Percentiles rank a stretch among this genome's conserved stretches.
Conservation (phyloP, 2,888 invertebrate genomes). For the Cantharis lateralis region DNA sequence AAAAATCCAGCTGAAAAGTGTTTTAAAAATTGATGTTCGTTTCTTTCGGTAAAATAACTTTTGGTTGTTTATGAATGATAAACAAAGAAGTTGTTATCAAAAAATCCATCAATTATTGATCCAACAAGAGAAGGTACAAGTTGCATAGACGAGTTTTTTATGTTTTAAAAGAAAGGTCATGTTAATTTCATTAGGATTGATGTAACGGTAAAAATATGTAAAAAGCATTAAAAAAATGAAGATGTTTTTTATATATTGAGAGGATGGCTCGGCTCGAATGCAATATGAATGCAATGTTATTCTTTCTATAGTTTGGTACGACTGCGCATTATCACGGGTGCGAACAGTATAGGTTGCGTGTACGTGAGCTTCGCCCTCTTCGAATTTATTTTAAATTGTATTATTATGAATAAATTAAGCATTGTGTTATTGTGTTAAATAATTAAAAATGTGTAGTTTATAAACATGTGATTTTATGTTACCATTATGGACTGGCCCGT, state of each 20-base stretch:
- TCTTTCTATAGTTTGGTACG: slow-evolving; percentile 12
- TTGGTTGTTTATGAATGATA: neutral
- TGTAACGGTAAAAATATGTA: neutral
- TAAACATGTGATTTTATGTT: neutral
- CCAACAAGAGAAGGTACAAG: neutral
- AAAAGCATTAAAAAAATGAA: neutral
- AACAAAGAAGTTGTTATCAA: neutral
- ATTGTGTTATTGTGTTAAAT: slow-evolving; percentile 50
- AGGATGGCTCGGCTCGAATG: neutral
- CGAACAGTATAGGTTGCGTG: slow-evolving; percentile 45
- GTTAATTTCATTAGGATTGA: neutral
- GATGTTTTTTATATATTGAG: neutral
- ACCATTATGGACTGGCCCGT: neutral
- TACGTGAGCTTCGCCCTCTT: slow-evolving; percentile 51
- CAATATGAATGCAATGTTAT: slow-evolving; percentile 3
- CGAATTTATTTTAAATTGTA: slow-evolving; percentile 50
- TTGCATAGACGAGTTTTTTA: neutral
- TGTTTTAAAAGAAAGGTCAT: neutral
- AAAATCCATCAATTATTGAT: neutral
- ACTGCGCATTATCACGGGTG: slow-evolving; percentile 47
- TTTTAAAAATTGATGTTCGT: neutral
- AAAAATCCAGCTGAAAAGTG: neutral
- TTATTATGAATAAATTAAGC: slow-evolving; percentile 26
- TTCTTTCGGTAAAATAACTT: neutral
- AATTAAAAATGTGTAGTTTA: slow-evolving; percentile 10